A percentile compares a stretch with the other conserved stretches of the same genome.
Evolutionary conservation across 2,797 vertebrate species (phyloP).

Genomic region (Mycteria americana): DNA sequence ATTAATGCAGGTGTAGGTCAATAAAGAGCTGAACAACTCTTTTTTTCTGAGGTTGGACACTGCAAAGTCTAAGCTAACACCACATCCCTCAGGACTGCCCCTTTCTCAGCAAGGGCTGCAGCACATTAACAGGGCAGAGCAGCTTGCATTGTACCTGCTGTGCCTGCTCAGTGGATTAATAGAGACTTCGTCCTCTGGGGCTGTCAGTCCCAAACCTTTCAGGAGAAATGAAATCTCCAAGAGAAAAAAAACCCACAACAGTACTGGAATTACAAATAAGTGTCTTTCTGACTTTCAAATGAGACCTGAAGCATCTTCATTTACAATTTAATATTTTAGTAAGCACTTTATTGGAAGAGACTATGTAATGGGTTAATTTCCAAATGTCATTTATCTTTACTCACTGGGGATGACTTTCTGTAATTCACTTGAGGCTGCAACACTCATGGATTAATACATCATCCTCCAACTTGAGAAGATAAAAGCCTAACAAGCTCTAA

Average conservation of each 20-base stretch:
- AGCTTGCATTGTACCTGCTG: background rate
- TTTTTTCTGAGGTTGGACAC: background rate
- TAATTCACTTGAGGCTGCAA: conserved; percentile 58
- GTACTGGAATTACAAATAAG: conserved; percentile 15
- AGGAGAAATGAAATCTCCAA: background rate
- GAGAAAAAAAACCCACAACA: background rate
- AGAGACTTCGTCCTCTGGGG: background rate
- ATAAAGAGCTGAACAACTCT: background rate
- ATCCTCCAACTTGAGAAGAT: conserved; percentile 60
- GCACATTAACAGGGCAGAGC: background rate
- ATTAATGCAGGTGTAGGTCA: background rate
- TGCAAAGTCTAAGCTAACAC: background rate
- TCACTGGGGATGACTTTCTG: conserved; percentile 53
- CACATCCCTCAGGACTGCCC: background rate
- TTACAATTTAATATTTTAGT: conserved; percentile 52
- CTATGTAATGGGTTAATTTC: conserved; percentile 64
- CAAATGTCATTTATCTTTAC: conserved; percentile 65
- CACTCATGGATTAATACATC: conserved; percentile 65
- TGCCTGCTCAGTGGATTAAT: background rate
- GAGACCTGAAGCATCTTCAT: conserved; percentile 37
- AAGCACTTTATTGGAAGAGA: conserved; percentile 44
- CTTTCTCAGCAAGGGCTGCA: background rate
- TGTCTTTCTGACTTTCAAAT: conserved; percentile 45
- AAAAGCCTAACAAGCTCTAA: conserved; percentile 71
- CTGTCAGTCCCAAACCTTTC: background rate